These are phyloP conservation scores for Penaeus monodon DNA, from an alignment of 2,888 invertebrate genomes.

Conservation along the genomic window DNA sequence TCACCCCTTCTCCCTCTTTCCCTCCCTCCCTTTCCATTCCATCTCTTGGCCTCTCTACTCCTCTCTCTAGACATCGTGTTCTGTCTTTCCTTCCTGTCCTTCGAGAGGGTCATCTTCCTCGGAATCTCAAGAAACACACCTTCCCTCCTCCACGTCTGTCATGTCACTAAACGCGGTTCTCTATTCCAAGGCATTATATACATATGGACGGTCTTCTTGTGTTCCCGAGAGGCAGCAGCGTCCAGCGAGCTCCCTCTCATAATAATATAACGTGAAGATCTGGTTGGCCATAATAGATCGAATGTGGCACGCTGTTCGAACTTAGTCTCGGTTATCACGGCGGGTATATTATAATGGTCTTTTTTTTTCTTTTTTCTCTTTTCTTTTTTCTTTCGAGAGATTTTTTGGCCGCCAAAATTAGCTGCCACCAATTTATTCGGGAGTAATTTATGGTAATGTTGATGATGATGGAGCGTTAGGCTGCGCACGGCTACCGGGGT, in stretches of 20 bases:
- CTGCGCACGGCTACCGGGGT: slow-evolving; percentile 58
- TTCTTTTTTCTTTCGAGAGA: not conserved
- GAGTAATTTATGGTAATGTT: slow-evolving; percentile 60
- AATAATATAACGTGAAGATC: too few relatives aligned
- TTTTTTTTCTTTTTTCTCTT: not conserved
- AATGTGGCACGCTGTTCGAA: too few relatives aligned
- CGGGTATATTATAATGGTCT: not conserved
- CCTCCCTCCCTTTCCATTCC: not conserved
- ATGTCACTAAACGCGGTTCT: too few relatives aligned
- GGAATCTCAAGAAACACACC: too few relatives aligned
- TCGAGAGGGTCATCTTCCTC: too few relatives aligned
- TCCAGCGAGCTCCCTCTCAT: too few relatives aligned
- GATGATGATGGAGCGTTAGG: slow-evolving; percentile 58
- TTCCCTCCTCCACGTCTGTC: too few relatives aligned
- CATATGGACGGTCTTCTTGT: too few relatives aligned
- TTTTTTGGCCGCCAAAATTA: slow-evolving; percentile 50
- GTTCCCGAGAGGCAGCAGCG: too few relatives aligned
- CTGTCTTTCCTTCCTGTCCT: not conserved
- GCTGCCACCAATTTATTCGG: slow-evolving; percentile 41
- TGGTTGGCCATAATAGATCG: too few relatives aligned
- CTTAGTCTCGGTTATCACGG: too few relatives aligned
- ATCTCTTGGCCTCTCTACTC: not conserved
- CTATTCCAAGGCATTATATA: too few relatives aligned
- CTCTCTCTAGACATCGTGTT: not conserved
- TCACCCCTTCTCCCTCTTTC: not conserved